Evolutionary conservation across 2,113 vertebrate genomes (phyloP), one percentile per base, ranked within the genome.

Genomic region (Callipepla squamata): DNA sequence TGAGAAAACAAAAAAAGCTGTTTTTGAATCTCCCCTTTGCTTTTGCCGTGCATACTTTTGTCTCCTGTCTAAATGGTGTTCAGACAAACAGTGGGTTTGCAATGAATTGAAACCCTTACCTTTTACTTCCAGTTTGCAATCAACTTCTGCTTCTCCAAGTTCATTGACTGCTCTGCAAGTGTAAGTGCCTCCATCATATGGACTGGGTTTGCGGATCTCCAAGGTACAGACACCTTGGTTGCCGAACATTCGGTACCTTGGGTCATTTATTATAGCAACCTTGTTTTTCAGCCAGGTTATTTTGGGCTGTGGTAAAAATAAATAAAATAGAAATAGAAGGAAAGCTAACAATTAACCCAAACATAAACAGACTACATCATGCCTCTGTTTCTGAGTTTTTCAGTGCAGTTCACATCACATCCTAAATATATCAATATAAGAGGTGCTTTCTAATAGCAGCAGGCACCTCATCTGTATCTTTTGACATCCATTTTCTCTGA

Each of bases 261-360:
- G 99, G 93, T 99, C 99, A 6, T 99, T 98, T 50, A 98, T 92
- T 80, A 99, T 99, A 7, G 79, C 9, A 5, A 99, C 98, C 97
- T 99, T 99, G 96, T 99, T 99, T 96, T 99, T 99, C 99, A 99
- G 98, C 99, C 99, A 99, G 88, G 98, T 98, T 92, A 99, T 98
- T 97, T 99, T 99, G 84, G 99, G 98, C 99, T 99, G 95, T 61
- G 82, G 80, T 92, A 28, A 79, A 81, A 92, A 90, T n/a, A 38
- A 13, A 32, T 36, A 11, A 74, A 66, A 18, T 3, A 38, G 11
- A 45, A 42, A 74, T 30, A n/a, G 32, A 89, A 87, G 48, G 67
- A 50, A 77, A 90, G 30, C 11, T 53, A 81, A 74, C 38, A 82
- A 19, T 79, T 69, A 48, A 47, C 13, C 74, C 7, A 73, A 69